Conservation (phyloP, 2,113 vertebrate genomes). For the Podilymbus podiceps region DNA sequence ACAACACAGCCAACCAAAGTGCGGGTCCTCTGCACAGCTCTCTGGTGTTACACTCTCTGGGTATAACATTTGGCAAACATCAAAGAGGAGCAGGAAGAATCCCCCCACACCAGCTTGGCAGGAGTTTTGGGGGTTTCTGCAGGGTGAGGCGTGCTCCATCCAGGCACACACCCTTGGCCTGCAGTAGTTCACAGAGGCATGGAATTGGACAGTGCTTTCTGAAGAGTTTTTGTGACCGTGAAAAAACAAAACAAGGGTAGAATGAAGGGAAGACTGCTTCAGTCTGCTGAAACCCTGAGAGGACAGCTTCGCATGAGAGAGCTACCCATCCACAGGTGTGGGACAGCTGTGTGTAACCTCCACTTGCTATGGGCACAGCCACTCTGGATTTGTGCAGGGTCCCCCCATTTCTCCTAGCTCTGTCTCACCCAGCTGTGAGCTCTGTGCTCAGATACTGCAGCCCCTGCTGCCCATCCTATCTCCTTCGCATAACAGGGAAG, state of each 20-base stretch:
- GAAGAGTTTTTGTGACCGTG: neutral
- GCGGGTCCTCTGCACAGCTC: neutral
- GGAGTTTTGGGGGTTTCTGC: neutral
- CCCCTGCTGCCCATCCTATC: rapidly evolving
- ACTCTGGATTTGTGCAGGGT: neutral
- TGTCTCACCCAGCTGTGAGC: neutral
- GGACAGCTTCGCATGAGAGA: neutral
- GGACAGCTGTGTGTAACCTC: neutral
- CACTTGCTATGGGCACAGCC: neutral
- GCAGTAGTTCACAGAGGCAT: neutral
- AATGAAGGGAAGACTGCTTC: neutral
- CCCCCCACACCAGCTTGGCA: neutral
- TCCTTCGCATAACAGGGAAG: neutral
- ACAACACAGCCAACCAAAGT: neutral
- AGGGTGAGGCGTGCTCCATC: neutral
- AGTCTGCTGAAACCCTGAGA: neutral
- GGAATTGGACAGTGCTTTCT: neutral
- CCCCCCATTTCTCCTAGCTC: neutral
- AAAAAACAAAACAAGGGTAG: neutral
- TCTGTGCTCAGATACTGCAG: neutral
- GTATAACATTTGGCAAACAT: neutral
- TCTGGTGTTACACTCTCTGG: neutral
- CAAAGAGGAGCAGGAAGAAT: neutral
- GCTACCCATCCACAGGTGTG: neutral
- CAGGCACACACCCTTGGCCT: neutral